Base-by-base conservation (phyloP, 1,140 invertebrate species). In the Galendromus occidentalis region DNA sequence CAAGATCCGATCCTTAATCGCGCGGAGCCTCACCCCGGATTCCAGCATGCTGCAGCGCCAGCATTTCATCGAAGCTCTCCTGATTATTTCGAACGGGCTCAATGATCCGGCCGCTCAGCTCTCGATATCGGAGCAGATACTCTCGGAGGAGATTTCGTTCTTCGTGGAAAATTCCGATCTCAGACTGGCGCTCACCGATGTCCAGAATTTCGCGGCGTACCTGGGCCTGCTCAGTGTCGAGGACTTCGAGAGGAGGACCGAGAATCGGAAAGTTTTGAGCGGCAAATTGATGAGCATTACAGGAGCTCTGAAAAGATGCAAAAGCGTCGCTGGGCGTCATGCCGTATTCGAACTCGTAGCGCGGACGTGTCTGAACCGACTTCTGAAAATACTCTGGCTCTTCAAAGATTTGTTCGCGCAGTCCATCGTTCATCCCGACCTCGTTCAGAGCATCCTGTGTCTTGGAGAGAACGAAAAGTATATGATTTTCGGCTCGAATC, bases 241-340 rank as follows among this genome's bases (percentile, higher is more conserved):
- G 33, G 14, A 25, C 2, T 59, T 59, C 33, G 51, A 1, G 25
- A 59, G 51, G 51, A 14, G 14, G 17, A 33, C 22, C 2, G 51
- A 59, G 6, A 14, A 59, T 25, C 25, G 51, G 14, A 2, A 17
- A 14, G 33, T 29, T 25, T 59, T 59, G 14, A 59, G 25, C 25
- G 51, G 51, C 14, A 59, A 59, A 25, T 22, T 59, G 17, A 59
- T 59, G 51, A 29, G 17, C 1, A 59, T 59, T 4, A 59, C 51
- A 4, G 51, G 51, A 59, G 51, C 33, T 14, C 22, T 59, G 33
- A 59, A 59, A 25, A 59, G 51, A 22, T 59, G 51, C 51, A 59
- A 59, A 22, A 2, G 12, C 33, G 9, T 59, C 51, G 25, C 14
- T 5, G 51, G 33, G 14, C 14, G 20, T 6, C 51, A 59, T 25